These are phyloP conservation scores for Hiodon tergisus DNA, from an alignment of 2,113 vertebrate species.

Conservation along the genomic window DNA sequence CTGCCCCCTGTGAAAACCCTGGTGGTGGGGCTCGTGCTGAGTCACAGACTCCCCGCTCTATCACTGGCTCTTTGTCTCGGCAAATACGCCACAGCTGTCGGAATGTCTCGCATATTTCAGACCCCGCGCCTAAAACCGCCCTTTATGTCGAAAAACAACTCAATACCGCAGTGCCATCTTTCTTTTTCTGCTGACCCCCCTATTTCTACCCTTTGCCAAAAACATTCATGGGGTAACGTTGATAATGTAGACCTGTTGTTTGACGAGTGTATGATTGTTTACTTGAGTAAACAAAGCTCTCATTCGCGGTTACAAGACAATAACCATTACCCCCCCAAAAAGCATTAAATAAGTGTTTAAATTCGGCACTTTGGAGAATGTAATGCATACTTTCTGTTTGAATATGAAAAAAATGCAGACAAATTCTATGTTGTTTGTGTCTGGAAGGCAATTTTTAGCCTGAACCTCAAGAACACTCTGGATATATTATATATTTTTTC, in stretches of 20 bases:
- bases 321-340: no score
- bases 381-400: no score
- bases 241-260: no score
- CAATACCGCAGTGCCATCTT: neutral
- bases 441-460: conserved; percentile 6
- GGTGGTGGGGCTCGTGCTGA: conserved; percentile 26
- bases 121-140: neutral
- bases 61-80: conserved; percentile 31
- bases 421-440: neutral
- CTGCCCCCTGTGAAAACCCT: conserved; percentile 1
- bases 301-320: no score
- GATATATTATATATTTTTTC: conserved; percentile 6
- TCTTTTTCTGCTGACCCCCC: neutral
- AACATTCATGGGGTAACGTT: no score
- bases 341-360: no score
- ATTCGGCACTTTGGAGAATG: no score
- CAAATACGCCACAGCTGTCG: conserved; percentile 16
- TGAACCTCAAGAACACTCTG: neutral
- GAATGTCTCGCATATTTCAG: conserved; percentile 13
- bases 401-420: no score
- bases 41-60: conserved; percentile 22
- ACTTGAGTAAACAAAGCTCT: no score
- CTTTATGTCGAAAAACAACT: neutral
- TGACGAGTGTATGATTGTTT: no score
- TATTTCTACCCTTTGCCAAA: neutral